A percentile compares a stretch with the other conserved stretches of the same genome.
Conservation (phyloP, 2,888 invertebrate genomes). For the Acleris emargana region DNA sequence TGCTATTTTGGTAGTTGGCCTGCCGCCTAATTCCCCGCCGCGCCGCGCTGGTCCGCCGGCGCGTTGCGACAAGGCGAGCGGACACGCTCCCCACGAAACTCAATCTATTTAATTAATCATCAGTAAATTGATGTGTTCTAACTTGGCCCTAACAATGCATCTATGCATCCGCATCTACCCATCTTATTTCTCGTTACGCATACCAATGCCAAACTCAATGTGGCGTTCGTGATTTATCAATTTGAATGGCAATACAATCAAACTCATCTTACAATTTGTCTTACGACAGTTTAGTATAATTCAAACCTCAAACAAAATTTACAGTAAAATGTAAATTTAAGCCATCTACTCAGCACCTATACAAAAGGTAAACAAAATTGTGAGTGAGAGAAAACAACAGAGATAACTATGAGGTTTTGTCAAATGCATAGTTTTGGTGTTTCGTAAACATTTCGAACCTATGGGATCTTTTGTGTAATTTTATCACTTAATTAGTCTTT, state of each 20-base stretch:
- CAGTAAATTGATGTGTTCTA: slow-evolving; percentile 18
- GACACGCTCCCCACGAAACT: slow-evolving; percentile 22
- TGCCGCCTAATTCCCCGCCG: slow-evolving; percentile 75
- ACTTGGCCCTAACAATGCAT: slow-evolving; percentile 19
- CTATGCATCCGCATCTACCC: slow-evolving; percentile 6
- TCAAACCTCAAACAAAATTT: neutral
- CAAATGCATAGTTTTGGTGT: too few relatives aligned
- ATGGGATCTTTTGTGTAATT: too few relatives aligned
- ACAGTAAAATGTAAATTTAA: too few relatives aligned
- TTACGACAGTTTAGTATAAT: neutral
- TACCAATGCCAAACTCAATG: slow-evolving; percentile 15
- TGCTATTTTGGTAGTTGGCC: slow-evolving; percentile 82
- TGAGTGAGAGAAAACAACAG: too few relatives aligned
- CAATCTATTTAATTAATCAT: slow-evolving; percentile 33
- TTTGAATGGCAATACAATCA: slow-evolving; percentile 5
- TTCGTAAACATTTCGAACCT: too few relatives aligned
- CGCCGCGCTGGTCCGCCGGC: slow-evolving; percentile 55
- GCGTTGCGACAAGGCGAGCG: slow-evolving; percentile 61
- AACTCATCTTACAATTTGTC: neutral
- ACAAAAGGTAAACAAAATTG: too few relatives aligned
- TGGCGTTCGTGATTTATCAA: slow-evolving; percentile 12
- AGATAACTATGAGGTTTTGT: too few relatives aligned
- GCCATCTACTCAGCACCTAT: too few relatives aligned
- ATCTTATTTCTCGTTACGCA: slow-evolving; percentile 4
- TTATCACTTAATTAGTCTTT: too few relatives aligned